A percentile compares a stretch with the other conserved stretches of the same genome.
Evolutionary conservation across 1,140 invertebrate species (phyloP).

Genomic region (Panulirus ornatus): DNA sequence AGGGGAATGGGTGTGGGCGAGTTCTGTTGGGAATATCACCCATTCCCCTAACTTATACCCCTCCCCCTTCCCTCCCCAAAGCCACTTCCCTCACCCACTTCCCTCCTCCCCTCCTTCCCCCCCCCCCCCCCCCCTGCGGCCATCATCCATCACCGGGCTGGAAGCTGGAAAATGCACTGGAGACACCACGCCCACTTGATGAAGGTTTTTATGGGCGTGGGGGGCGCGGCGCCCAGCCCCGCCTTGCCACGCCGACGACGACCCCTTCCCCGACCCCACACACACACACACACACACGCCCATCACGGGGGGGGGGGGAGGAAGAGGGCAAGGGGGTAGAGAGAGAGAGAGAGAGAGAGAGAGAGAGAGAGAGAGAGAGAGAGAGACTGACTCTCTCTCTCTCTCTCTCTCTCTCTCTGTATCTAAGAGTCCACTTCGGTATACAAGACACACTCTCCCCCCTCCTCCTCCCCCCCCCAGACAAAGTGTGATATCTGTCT

Average conservation of each 20-base stretch:
- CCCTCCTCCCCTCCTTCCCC: no score
- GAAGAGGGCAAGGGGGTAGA: neutral
- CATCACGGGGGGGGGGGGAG: neutral
- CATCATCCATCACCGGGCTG: no score
- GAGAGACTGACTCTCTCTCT: neutral
- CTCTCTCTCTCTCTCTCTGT: neutral
- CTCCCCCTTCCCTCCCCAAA: no score
- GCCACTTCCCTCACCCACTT: no score
- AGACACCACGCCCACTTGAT: conserved; percentile 51
- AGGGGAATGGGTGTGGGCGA: neutral
- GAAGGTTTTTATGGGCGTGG: conserved; percentile 41
- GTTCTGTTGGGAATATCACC: no score
- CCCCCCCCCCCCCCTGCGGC: no score
- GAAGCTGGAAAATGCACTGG: conserved; percentile 64
- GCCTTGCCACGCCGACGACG: no score
- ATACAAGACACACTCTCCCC: neutral
- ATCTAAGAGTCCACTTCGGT: neutral
- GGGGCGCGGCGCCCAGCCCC: no score
- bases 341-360: neutral
- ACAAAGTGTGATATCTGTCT: no score
- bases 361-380: conserved; percentile 14
- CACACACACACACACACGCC: conserved; percentile 25
- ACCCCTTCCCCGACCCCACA: neutral
- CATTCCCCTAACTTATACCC: no score
- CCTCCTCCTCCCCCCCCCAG: neutral